A percentile compares a stretch with the other conserved stretches of the same genome.
Evolutionary conservation across 2,113 vertebrate species (phyloP).

Genomic region (Lampris incognitus): DNA sequence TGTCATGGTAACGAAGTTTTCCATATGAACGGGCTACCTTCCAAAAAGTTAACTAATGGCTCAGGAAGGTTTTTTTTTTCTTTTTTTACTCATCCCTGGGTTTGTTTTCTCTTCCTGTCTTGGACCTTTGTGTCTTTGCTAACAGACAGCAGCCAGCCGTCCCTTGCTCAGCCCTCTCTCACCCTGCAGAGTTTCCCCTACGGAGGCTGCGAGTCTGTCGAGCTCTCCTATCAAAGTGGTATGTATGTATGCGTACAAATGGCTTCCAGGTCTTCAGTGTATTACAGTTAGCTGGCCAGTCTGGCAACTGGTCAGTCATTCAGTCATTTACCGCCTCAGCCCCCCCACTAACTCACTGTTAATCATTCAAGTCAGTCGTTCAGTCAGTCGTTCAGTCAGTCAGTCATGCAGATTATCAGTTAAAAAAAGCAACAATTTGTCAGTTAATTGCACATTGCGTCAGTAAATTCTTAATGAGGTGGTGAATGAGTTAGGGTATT

Average conservation of each 20-base stretch:
- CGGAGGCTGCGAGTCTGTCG: slow-evolving; percentile 93
- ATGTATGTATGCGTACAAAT: slow-evolving; percentile 10
- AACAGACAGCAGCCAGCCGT: slow-evolving; percentile 90
- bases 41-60: slow-evolving; percentile 1
- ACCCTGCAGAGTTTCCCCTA: slow-evolving; percentile 97
- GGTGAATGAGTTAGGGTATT: no score
- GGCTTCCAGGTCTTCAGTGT: no score
- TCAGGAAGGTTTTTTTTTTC: not conserved
- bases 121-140: slow-evolving; percentile 10
- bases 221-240: slow-evolving; percentile 91
- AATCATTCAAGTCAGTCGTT: not conserved
- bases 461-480: no score
- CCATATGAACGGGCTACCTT: not conserved
- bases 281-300: not conserved
- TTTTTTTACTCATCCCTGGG: not conserved
- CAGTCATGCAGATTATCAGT: no score
- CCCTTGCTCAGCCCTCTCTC: slow-evolving; percentile 90
- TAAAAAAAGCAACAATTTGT: no score
- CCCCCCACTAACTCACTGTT: no score
- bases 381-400: not conserved
- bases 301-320: not conserved
- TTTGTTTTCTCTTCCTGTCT: not conserved
- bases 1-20: slow-evolving; percentile 17
- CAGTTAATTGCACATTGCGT: no score
- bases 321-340: not conserved